Percentiles rank a stretch among this genome's conserved stretches.
phyloP scores from a whole-genome alignment of 1,140 invertebrate genomes.

The Pomacea maculata region DNA sequence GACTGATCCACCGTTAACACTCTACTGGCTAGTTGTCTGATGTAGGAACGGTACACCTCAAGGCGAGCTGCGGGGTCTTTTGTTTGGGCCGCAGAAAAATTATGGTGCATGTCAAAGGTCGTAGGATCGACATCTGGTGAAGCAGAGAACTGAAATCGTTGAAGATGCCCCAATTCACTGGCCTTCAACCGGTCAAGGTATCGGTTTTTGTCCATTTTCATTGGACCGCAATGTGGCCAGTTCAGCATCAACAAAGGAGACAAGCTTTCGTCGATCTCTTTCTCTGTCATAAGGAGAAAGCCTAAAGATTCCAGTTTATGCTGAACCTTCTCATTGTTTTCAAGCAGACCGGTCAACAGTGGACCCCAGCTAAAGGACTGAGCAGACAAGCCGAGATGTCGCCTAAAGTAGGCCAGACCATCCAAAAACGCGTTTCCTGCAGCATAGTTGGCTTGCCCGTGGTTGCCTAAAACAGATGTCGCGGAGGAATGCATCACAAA shows the following conservation, averaged over 20 bases:
- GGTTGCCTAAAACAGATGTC: constrained; percentile 39
- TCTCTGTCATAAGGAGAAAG: constrained; percentile 17
- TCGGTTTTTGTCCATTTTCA: constrained; percentile 24
- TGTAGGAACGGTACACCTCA: constrained; percentile 5
- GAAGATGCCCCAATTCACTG: not conserved
- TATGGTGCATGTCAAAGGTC: not conserved
- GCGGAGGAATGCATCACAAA: constrained; percentile 51
- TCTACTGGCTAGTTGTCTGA: constrained; percentile 8
- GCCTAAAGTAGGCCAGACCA: constrained; percentile 38
- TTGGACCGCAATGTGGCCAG: constrained; percentile 23
- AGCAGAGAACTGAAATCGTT: constrained; percentile 6
- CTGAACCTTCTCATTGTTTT: constrained; percentile 21
- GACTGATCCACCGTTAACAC: constrained; percentile 15
- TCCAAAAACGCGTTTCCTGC: constrained; percentile 48
- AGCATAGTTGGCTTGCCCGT: constrained; percentile 45
- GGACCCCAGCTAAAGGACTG: constrained; percentile 47
- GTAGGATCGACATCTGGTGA: not conserved
- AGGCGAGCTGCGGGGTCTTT: constrained; percentile 4
- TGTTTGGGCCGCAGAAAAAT: not conserved
- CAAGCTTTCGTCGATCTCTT: constrained; percentile 29
- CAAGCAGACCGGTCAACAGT: constrained; percentile 34
- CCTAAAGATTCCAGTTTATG: constrained; percentile 25
- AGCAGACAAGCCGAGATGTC: constrained; percentile 30
- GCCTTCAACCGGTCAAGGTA: constrained; percentile 4
- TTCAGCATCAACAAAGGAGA: constrained; percentile 18